Evolutionary conservation across 2,113 vertebrate genomes (phyloP), one percentile per base, ranked within the genome.

Genomic region (Accipiter cooperii): DNA sequence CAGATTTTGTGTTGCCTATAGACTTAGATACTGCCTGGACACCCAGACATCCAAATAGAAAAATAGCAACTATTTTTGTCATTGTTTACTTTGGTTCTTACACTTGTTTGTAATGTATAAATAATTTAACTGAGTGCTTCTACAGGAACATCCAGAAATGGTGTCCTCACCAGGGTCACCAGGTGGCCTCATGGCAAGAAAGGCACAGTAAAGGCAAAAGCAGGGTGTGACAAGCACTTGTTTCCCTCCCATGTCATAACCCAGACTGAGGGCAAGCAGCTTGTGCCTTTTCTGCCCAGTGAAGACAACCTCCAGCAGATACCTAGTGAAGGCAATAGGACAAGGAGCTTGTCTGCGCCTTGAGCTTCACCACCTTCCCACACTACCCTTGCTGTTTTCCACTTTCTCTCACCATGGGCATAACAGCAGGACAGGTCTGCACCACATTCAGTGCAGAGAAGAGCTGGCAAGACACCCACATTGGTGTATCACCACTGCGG

Each of bases 401-500:
- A 18, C 60, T 89, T 60, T 34, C 38, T 83, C 31, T 44, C 44
- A 20, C 13, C 5, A 8, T 3, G 6, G 28, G 12, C 24, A 25
- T 11, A 36, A 65, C n/a, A 65, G 29, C 28, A 65, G 74, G 33
- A 73, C 51, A 52, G 49, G 8, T 33, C 55, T 61, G 55, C 22
- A 14, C 33, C 6, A 1, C 3, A 3, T 55, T 61, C 31, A 3
- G 40, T 4, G 4, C 55, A 57, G 54, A 64, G 31, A 47, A 8
- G 16, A 42, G 40, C 25, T 70, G 55, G 13, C 47, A 77, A 55
- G 47, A 63, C 55, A 31, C 40, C 13, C 40, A 49, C 4, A 2
- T 42, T 2, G 3, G 13, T 42, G 19, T 31, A 12, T 22, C 55
- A n/a, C 18, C 2, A 3, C 18, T 44, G 74, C 0, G 1, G 42